Percentiles rank a stretch among this genome's conserved stretches.
Conservation (phyloP, 2,113 vertebrate species). For the Neolamprologus devosi region DNA sequence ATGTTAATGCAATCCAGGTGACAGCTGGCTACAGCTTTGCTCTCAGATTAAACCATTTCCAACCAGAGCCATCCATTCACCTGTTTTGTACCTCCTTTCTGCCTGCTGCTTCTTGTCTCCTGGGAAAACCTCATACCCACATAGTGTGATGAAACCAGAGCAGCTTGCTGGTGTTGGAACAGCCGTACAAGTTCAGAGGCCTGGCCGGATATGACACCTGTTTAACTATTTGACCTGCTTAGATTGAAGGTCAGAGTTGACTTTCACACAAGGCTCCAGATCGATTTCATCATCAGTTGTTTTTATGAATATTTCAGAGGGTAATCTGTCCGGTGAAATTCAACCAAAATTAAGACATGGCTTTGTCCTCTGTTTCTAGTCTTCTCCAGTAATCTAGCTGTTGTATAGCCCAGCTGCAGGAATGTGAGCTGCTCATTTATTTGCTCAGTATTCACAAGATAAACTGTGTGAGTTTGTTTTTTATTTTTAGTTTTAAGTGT, state of each 20-base stretch:
- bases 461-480: not conserved
- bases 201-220: not conserved
- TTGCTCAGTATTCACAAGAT: not conserved
- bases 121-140: constrained; percentile 5
- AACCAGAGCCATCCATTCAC: not conserved
- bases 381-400: not conserved
- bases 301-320: not conserved
- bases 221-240: not conserved
- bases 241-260: not conserved
- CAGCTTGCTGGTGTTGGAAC: not conserved
- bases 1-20: not conserved
- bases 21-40: constrained; percentile 2
- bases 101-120: not conserved
- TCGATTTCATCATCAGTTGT: not conserved
- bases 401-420: not conserved
- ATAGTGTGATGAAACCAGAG: constrained; percentile 30
- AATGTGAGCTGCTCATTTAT: not conserved
- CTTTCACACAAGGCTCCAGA: not conserved
- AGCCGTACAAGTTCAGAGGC: not conserved
- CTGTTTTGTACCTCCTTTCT: not conserved
- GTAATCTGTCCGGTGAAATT: not conserved
- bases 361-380: not conserved
- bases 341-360: not conserved
- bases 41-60: not conserved
- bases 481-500: not conserved